Conservation (phyloP, 2,797 vertebrate species). For the Todus mexicanus region DNA sequence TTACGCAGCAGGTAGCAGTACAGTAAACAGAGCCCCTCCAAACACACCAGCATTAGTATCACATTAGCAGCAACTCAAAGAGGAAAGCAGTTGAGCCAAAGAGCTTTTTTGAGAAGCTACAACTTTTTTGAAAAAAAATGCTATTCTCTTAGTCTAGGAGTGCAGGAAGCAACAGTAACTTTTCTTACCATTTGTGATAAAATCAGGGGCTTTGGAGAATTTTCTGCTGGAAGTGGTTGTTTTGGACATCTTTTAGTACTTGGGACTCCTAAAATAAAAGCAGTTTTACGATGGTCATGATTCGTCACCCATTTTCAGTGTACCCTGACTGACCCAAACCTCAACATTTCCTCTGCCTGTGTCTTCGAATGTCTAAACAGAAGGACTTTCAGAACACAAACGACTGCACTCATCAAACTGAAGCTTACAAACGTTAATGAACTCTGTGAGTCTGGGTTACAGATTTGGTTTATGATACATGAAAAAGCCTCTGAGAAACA, state of each 20-base stretch:
- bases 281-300: background rate
- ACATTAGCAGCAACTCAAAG: background rate
- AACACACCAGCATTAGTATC: background rate
- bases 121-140: background rate
- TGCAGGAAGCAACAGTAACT: background rate
- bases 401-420: background rate
- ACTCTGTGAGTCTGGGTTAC: background rate
- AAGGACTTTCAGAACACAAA: background rate
- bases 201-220: background rate
- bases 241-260: background rate
- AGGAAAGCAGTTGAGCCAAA: background rate
- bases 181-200: constrained; percentile 63
- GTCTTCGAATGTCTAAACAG: background rate
- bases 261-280: constrained; percentile 23
- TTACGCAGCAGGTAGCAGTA: background rate
- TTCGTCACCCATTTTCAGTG: background rate
- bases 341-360: background rate
- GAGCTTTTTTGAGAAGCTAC: background rate
- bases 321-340: background rate
- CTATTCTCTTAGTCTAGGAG: background rate
- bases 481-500: background rate
- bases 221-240: background rate
- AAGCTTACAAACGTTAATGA: background rate
- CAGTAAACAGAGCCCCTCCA: background rate
- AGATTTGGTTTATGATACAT: background rate